Conservation (phyloP, 2,888 invertebrate species). For the Apamea anceps region DNA sequence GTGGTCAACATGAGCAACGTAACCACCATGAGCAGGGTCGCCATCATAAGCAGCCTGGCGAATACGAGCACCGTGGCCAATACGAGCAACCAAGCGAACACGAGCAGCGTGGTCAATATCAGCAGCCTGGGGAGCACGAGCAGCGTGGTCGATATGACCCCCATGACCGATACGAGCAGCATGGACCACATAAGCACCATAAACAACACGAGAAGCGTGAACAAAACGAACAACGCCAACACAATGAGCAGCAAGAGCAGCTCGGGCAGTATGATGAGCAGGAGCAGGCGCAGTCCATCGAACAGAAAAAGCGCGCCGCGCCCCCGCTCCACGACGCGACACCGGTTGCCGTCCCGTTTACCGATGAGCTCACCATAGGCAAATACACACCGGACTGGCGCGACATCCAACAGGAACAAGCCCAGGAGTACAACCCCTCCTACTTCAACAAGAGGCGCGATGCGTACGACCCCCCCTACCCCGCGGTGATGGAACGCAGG, state of each 20-base stretch:
- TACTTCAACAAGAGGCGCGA: constrained; percentile 9
- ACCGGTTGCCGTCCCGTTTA: neutral
- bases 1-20: neutral
- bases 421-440: neutral
- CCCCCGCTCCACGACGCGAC: neutral
- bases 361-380: neutral
- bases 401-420: neutral
- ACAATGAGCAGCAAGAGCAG: neutral
- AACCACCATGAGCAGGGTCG: neutral
- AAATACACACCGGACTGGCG: neutral
- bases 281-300: neutral
- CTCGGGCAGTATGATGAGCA: neutral
- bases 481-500: neutral
- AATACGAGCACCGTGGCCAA: neutral
- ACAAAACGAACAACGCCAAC: neutral
- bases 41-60: neutral
- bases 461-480: neutral
- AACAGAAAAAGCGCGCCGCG: neutral
- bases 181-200: neutral
- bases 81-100: neutral
- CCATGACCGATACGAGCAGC: too few species aligned
- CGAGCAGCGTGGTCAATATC: constrained; percentile 1
- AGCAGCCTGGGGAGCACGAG: neutral
- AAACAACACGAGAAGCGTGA: neutral
- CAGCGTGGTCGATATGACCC: neutral